These are phyloP conservation scores for Sciaenops ocellatus DNA, from an alignment of 2,797 vertebrate genomes.

Conservation along the genomic window DNA sequence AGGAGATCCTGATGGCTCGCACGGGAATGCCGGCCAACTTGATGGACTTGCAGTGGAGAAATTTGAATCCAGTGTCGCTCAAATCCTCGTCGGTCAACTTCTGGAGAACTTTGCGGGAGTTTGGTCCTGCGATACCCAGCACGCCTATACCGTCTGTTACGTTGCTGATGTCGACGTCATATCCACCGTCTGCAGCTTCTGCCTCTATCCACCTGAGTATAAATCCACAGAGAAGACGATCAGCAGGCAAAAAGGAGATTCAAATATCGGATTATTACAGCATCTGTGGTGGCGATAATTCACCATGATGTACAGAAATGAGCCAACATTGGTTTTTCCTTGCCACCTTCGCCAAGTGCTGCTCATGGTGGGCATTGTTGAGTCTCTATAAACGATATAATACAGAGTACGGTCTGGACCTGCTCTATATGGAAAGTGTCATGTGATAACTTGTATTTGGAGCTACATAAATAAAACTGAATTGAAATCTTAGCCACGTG, in stretches of 20 bases:
- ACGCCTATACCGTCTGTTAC: constrained; percentile 93
- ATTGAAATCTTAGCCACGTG: constrained; percentile 2
- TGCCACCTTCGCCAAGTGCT: too few relatives aligned
- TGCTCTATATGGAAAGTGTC: too few relatives aligned
- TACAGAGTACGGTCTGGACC: too few relatives aligned
- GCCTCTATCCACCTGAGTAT: constrained; percentile 93
- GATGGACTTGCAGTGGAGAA: constrained; percentile 92
- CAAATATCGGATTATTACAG: too few relatives aligned
- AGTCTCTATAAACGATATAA: too few relatives aligned
- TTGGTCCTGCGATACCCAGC: constrained; percentile 92
- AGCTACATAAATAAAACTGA: too few relatives aligned
- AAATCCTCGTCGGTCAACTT: constrained; percentile 92
- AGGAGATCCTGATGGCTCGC: constrained; percentile 95
- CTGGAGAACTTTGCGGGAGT: constrained; percentile 92
- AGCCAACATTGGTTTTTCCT: too few relatives aligned
- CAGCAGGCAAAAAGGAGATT: neutral
- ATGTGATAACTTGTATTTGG: too few relatives aligned
- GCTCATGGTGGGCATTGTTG: too few relatives aligned
- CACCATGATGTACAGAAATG: too few relatives aligned
- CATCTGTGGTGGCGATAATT: too few relatives aligned
- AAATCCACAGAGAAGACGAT: constrained; percentile 6
- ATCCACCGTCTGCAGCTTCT: constrained; percentile 84
- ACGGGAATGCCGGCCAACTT: constrained; percentile 86
- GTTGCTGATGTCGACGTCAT: constrained; percentile 90
- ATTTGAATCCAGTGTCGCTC: constrained; percentile 89